Percentiles rank a stretch among this genome's conserved stretches.
Conservation (phyloP, 2,113 vertebrate species). For the Nanorana parkeri region DNA sequence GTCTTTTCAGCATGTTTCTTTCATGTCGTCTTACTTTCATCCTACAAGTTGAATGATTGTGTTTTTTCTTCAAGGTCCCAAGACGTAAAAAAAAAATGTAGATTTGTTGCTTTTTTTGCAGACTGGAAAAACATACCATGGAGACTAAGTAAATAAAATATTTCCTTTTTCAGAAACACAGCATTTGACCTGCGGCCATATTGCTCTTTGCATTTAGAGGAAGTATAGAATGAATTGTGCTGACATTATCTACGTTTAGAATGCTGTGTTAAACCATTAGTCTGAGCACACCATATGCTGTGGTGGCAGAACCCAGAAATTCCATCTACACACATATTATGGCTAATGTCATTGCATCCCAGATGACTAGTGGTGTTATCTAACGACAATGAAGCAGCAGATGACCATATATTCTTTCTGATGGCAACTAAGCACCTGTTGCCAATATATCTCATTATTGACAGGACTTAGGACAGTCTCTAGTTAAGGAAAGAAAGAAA, state of each 20-base stretch:
- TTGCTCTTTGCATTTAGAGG: slow-evolving; percentile 32
- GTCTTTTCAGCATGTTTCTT: slow-evolving; percentile 23
- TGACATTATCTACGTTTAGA: slow-evolving; percentile 44
- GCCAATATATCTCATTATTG: slow-evolving; percentile 7
- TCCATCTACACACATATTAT: slow-evolving; percentile 14
- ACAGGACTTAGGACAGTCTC: not conserved
- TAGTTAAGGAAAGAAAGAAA: no score
- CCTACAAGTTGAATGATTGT: slow-evolving; percentile 16
- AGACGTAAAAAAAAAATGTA: not conserved
- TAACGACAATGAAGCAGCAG: slow-evolving; percentile 22
- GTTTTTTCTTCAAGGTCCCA: slow-evolving; percentile 22
- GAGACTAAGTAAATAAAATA: slow-evolving; percentile 13
- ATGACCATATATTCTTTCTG: slow-evolving; percentile 24
- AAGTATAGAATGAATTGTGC: slow-evolving; percentile 43
- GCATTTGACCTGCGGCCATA: slow-evolving; percentile 25
- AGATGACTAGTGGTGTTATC: slow-evolving; percentile 36
- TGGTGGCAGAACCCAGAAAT: slow-evolving; percentile 21
- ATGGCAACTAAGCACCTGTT: slow-evolving; percentile 39
- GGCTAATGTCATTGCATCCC: slow-evolving; percentile 42
- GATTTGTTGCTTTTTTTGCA: slow-evolving; percentile 25
- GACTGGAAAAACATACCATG: slow-evolving; percentile 31
- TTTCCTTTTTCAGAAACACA: slow-evolving; percentile 1
- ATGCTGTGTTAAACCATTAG: slow-evolving; percentile 40
- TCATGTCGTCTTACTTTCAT: slow-evolving; percentile 49
- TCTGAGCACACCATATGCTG: slow-evolving; percentile 18